Base-by-base conservation (phyloP, 2,113 vertebrate species). In the Mola mola region DNA sequence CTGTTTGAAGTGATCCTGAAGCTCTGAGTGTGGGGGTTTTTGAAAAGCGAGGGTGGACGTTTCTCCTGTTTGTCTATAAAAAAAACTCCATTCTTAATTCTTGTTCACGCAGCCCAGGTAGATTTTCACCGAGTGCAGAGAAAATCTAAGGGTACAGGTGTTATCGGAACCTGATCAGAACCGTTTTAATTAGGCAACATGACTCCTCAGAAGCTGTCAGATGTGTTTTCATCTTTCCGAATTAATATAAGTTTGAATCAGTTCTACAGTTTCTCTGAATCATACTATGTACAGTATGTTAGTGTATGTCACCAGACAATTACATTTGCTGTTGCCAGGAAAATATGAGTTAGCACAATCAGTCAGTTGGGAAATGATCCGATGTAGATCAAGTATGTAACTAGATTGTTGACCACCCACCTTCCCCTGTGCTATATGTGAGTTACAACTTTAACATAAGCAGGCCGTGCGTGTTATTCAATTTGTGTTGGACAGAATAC, bases 341-440 rank as follows among this genome's bases (percentile, higher is more conserved):
- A 37, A 40, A 25, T 26, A 33, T 64, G 59, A 70, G 22, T 69
- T 25, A 40, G 16, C 59, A 13, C 37, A 46, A 61, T 47, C 59
- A 22, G 26, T 73, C 61, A 51, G 8, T 12, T 12, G 20, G 58
- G 42, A 63, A 61, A 47, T 62, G 16, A 66, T 52, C 24, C 4
- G 1, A 12, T 6, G 13, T 57, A 33, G n/a, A 71, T 58, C 36
- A 42, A 11, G 11, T 19, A 24, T 53, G 8, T 72, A 75, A 78
- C 55, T 46, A 37, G 65, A 70, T 74, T 74, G 48, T 22, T 13
- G 46, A 8, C n/a, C 42, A 13, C 1, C 53, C 37, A 20, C 22
- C 25, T 8, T 17, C 37, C 4, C 21, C 15, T 9, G 49, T 22
- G 44, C n/a, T 40, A 37, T 17, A 6, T 42, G 17, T 69, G 48